Evolutionary conservation across 2,113 vertebrate genomes (phyloP).

Genomic region (Sorex fumeus): DNA sequence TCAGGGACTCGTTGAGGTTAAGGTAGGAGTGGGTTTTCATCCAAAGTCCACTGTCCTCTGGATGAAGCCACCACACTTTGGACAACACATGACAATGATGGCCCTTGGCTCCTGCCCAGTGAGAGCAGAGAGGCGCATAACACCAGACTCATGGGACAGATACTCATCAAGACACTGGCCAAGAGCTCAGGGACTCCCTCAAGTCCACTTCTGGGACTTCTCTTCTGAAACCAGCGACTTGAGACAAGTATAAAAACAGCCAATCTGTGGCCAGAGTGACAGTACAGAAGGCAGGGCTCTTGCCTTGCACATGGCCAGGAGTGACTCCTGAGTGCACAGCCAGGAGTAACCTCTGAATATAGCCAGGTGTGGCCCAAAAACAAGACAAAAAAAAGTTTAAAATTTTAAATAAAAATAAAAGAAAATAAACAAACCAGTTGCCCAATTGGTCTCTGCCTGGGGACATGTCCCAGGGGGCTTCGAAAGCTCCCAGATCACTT

Average conservation of each 20-base stretch:
- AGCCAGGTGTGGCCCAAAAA: too few species aligned
- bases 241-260: not conserved
- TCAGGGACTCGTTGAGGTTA: too few species aligned
- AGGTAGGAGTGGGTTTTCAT: not conserved
- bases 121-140: too few species aligned
- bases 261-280: not conserved
- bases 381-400: too few species aligned
- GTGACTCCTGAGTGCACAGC: too few species aligned
- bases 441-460: not conserved
- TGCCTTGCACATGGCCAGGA: too few species aligned
- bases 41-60: too few species aligned
- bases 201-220: not conserved
- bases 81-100: not conserved
- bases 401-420: not conserved
- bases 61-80: fast-evolving
- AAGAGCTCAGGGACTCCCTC: not conserved
- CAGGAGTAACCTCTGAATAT: too few species aligned
- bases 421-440: too few species aligned
- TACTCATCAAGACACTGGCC: fast-evolving
- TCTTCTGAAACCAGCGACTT: not conserved
- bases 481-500: not conserved
- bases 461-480: fast-evolving
- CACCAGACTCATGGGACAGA: not conserved
- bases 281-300: too few species aligned
- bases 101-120: too few species aligned